These are phyloP conservation scores for Propsilocerus akamusi DNA, from an alignment of 1,140 invertebrate genomes.

Conservation along the genomic window DNA sequence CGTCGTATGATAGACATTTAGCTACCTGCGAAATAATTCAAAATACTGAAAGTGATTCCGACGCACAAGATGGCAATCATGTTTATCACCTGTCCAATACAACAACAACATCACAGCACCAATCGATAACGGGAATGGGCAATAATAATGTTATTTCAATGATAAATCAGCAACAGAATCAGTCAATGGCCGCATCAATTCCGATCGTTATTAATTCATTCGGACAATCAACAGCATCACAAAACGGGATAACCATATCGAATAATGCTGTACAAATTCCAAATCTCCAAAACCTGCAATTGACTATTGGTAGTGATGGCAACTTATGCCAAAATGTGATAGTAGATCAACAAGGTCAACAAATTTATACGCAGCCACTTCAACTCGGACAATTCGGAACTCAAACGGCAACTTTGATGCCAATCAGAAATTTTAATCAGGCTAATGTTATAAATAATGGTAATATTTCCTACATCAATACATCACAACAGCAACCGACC, in stretches of 20 bases:
- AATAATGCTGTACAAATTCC: not conserved
- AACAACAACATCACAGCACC: slow-evolving; percentile 12
- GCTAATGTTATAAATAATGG: not conserved
- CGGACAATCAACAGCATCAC: not conserved
- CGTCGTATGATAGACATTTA: slow-evolving; percentile 70
- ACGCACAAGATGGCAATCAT: slow-evolving; percentile 13
- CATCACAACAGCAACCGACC: slow-evolving; percentile 12
- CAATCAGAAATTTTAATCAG: slow-evolving; percentile 1
- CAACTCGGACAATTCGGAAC: not conserved
- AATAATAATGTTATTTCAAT: not conserved
- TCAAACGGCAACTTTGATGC: not conserved
- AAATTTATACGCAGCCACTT: not conserved
- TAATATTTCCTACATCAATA: not conserved
- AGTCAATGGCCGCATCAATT: not conserved
- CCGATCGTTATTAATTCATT: slow-evolving; percentile 1
- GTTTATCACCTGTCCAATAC: not conserved
- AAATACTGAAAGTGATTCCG: slow-evolving; percentile 55
- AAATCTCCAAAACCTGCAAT: not conserved
- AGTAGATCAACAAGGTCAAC: not conserved
- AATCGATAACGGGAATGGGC: slow-evolving; percentile 15
- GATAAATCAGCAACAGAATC: not conserved
- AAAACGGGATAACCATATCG: not conserved
- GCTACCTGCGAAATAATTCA: slow-evolving; percentile 50
- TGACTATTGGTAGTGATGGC: not conserved
- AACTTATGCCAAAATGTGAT: not conserved